A percentile compares a stretch with the other conserved stretches of the same genome.
Conservation (phyloP, 2,113 vertebrate species). For the Mionectes macconnelli region DNA sequence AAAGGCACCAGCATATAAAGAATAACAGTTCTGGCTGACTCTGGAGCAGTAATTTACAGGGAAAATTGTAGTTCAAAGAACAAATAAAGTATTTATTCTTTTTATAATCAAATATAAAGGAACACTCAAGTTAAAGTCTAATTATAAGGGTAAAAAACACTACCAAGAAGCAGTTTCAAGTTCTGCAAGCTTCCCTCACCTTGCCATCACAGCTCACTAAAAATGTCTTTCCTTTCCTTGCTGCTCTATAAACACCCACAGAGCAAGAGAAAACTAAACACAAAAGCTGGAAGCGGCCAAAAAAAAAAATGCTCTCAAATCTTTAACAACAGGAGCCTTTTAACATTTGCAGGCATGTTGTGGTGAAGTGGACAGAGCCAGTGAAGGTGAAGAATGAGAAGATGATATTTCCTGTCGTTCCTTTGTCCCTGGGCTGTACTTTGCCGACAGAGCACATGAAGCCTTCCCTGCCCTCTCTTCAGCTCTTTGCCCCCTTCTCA, state of each 20-base stretch:
- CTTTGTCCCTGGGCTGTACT: not conserved
- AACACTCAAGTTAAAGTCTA: not conserved
- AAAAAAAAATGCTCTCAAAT: not conserved
- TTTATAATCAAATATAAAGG: conserved; percentile 8
- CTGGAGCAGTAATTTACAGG: not conserved
- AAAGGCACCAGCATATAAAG: conserved; percentile 15
- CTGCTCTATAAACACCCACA: not conserved
- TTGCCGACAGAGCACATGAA: not conserved
- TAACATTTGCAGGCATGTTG: not conserved
- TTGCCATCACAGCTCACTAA: not conserved
- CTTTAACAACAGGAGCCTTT: not conserved
- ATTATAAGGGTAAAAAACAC: not conserved
- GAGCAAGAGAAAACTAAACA: not conserved
- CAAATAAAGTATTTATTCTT: conserved; percentile 30
- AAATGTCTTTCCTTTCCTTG: not conserved
- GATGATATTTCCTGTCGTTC: not conserved
- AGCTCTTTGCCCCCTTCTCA: not conserved
- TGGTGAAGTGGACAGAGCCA: not conserved
- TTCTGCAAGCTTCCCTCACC: not conserved
- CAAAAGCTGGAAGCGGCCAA: not conserved
- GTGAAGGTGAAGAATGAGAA: not conserved
- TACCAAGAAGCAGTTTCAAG: not conserved
- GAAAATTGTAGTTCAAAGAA: conserved; percentile 48
- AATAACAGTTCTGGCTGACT: conserved; percentile 4
- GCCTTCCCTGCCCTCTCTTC: not conserved